phyloP scores from a whole-genome alignment of 2,113 vertebrate species.

The Ochotona princeps region DNA sequence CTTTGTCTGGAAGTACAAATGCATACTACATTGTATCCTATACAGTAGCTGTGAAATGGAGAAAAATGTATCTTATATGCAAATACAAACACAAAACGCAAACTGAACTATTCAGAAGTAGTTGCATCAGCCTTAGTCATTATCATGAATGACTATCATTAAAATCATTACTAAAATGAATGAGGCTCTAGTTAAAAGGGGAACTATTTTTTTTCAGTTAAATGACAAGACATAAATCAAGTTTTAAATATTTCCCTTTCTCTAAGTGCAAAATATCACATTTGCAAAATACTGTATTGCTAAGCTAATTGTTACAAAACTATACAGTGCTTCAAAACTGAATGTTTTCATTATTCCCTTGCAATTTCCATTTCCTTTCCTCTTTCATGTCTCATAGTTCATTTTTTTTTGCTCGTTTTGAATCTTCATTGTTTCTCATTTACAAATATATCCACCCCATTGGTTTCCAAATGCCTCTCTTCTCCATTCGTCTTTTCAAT shows the following conservation, averaged over 20 bases:
- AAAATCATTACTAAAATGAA: slow-evolving; percentile 74
- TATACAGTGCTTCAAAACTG: slow-evolving; percentile 58
- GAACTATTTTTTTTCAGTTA: slow-evolving; percentile 73
- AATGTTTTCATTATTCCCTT: slow-evolving; percentile 46
- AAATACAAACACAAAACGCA: slow-evolving; percentile 74
- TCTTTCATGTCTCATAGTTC: slow-evolving; percentile 29
- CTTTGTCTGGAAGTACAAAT: no score
- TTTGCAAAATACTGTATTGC: slow-evolving; percentile 73
- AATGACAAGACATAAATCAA: slow-evolving; percentile 73
- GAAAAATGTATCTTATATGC: slow-evolving; percentile 63
- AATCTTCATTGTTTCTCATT: slow-evolving; percentile 31
- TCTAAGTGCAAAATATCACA: slow-evolving; percentile 63
- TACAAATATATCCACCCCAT: slow-evolving; percentile 56
- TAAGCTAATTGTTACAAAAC: slow-evolving; percentile 66
- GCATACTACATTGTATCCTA: no score
- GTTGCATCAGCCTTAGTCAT: slow-evolving; percentile 74
- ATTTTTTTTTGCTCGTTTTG: slow-evolving; percentile 40
- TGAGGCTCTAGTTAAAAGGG: slow-evolving; percentile 70
- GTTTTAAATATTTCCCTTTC: slow-evolving; percentile 71
- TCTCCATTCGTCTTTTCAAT: slow-evolving; percentile 41
- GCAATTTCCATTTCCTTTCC: slow-evolving; percentile 51
- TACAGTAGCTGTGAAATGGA: no score
- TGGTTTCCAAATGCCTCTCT: slow-evolving; percentile 46
- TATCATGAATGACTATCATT: slow-evolving; percentile 82
- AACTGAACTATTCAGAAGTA: slow-evolving; percentile 71